phyloP scores from a whole-genome alignment of 2,113 vertebrate species.

The Grantiella picta region DNA sequence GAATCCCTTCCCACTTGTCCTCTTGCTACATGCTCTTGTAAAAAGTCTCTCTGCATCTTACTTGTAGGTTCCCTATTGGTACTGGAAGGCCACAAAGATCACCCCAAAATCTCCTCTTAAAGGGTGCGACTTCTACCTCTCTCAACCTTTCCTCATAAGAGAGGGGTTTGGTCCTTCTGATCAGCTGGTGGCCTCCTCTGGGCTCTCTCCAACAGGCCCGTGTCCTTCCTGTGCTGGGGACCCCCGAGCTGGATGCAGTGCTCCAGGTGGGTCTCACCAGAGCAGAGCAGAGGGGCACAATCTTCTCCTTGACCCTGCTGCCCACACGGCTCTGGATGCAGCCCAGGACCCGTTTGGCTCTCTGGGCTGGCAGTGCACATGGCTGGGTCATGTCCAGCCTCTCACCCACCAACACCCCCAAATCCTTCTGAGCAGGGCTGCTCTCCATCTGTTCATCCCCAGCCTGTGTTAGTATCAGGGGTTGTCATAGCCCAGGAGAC shows the following conservation, averaged over 20 bases:
- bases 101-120: background rate
- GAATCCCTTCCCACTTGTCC: background rate
- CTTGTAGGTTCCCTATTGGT: background rate
- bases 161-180: background rate
- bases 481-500: accelerated
- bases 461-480: accelerated
- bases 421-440: accelerated
- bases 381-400: background rate
- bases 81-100: background rate
- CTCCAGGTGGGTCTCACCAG: background rate
- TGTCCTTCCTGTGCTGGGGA: too few relatives aligned
- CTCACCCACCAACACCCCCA: background rate
- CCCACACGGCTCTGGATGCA: background rate
- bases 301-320: background rate
- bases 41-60: background rate
- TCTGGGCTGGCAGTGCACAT: background rate
- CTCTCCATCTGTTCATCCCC: background rate
- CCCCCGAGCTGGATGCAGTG: background rate
- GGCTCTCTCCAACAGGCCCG: accelerated
- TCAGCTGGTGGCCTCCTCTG: background rate
- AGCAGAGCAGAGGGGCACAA: background rate
- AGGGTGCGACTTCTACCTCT: background rate
- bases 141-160: background rate
- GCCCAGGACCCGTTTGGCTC: background rate
- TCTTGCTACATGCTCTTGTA: background rate